These are phyloP conservation scores for Catajapyx aquilonaris DNA, from an alignment of 1,140 invertebrate species.

Conservation along the genomic window DNA sequence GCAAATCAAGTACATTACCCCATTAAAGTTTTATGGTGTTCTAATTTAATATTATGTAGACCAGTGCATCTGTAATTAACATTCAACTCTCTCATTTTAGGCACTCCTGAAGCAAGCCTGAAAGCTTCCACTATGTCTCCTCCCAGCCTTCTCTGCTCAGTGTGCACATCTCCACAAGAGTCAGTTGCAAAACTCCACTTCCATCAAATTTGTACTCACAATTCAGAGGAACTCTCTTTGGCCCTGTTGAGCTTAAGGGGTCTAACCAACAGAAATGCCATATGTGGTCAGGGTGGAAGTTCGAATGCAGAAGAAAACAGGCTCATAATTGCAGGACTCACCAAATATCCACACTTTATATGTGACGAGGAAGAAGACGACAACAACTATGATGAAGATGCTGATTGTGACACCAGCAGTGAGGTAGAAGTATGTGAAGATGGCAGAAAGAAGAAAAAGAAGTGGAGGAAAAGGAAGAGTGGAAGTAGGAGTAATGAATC, in stretches of 20 bases:
- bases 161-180: slow-evolving; percentile 3
- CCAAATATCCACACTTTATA: slow-evolving; percentile 5
- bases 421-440: not conserved
- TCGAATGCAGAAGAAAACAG: not conserved
- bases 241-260: slow-evolving; percentile 5
- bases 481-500: not conserved
- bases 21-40: too few relatives aligned
- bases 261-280: slow-evolving; percentile 1
- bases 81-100: too few relatives aligned
- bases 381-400: not conserved
- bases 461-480: not conserved
- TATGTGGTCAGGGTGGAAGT: too few relatives aligned
- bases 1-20: too few relatives aligned
- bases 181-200: slow-evolving; percentile 4
- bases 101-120: too few relatives aligned
- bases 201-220: slow-evolving; percentile 9
- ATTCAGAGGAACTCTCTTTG: slow-evolving; percentile 9
- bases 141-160: slow-evolving; percentile 4
- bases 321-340: slow-evolving; percentile 1
- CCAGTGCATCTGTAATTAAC: too few relatives aligned
- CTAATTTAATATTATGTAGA: too few relatives aligned
- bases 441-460: not conserved
- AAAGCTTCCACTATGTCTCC: not conserved
- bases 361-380: not conserved
- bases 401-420: not conserved